Evolutionary conservation across 2,113 vertebrate genomes (phyloP), one percentile per base, ranked within the genome.

Genomic region (Prunella himalayana): DNA sequence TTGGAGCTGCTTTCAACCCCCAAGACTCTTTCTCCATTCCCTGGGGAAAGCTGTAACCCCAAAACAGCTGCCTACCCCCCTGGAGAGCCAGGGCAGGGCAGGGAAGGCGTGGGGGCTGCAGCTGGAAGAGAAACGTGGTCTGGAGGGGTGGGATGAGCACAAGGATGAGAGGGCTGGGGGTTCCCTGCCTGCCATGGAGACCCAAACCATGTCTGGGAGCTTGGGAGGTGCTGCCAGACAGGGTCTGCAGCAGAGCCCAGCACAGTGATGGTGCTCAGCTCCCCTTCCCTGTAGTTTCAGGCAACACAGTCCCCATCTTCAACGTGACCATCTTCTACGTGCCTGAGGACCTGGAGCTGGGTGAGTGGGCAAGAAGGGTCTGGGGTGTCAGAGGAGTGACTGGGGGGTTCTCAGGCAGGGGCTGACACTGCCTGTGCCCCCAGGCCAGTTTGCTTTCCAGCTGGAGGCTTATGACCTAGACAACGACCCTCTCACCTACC

Each of bases 271-370:
- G 24, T 50, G 56, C 75, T 93, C 76, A 83, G 75, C 37, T 35
- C 4, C 60, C 47, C 18, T 27, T 59, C 21, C 50, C 66, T 86
- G 27, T 24, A 97, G 96, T 94, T 94, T 93, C 94, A 93, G 88
- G 82, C 44, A 97, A 97, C 86, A 66, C 92, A 16, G 39, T 60
- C 30, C 96, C 96, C n/a, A 51, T 63, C 35, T 44, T 96, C 72
- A 71, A 90, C 20, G 11, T 4, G 10, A 68, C 19, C 14, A 1
- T 95, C 0, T 50, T 93, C 80, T 63, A 80, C 0, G 91, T 97
- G 76, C 72, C 91, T 0, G 96, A 97, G 51, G 96, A 97, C 80
- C 80, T 95, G 72, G 30, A 92, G 64, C 3, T 84, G 77, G 24
- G 96, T 97, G 86, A 96, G 96, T 89, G 31, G 42, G 39, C 1